Evolutionary conservation across 1,140 invertebrate genomes (phyloP).

Genomic region (Teleopsis dalmanni): DNA sequence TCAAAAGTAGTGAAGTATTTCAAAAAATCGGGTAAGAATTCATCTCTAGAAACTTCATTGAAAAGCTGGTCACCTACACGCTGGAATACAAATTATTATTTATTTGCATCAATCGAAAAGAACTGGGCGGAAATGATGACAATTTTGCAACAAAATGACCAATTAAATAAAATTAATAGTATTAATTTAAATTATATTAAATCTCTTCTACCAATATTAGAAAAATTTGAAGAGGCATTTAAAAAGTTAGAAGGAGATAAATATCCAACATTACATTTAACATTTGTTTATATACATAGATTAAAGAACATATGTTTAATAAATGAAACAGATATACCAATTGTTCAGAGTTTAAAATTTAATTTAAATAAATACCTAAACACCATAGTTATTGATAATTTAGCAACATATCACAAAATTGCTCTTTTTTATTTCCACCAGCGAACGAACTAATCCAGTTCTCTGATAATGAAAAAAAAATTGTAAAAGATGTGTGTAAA

Average conservation of each 20-base stretch:
- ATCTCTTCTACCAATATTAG: neutral
- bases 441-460: slow-evolving; percentile 16
- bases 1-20: slow-evolving; percentile 12
- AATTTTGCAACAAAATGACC: neutral
- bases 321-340: neutral
- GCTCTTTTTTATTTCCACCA: slow-evolving; percentile 18
- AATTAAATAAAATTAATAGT: neutral
- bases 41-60: neutral
- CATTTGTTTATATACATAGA: neutral
- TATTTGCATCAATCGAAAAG: neutral
- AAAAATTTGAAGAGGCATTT: neutral
- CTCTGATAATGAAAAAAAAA: slow-evolving; percentile 7
- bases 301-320: neutral
- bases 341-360: neutral
- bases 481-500: neutral
- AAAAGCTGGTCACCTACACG: slow-evolving; percentile 13
- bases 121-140: neutral
- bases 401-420: slow-evolving; percentile 14
- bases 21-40: slow-evolving; percentile 9
- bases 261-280: neutral
- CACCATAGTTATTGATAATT: neutral
- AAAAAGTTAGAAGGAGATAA: neutral
- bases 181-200: neutral
- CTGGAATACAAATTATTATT: slow-evolving; percentile 10
- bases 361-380: neutral